phyloP scores from a whole-genome alignment of 2,797 vertebrate species.

The Hemitrygon akajei region DNA sequence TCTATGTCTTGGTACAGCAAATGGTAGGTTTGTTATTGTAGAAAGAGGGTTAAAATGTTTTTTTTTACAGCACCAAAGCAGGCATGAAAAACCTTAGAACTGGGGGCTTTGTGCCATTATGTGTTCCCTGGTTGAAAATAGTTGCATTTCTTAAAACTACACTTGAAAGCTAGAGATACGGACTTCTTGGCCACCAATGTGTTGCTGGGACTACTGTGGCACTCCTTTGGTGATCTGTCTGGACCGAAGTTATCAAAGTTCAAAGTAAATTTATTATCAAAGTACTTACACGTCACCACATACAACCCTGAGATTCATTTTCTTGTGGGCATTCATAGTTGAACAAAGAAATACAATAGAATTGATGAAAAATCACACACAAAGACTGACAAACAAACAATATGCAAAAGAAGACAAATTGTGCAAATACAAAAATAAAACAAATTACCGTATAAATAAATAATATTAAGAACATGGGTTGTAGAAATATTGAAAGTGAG shows the following conservation, averaged over 20 bases:
- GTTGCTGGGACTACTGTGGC: not conserved
- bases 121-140: not conserved
- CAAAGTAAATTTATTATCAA: too few relatives aligned
- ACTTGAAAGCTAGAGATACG: not conserved
- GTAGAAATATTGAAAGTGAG: too few relatives aligned
- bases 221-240: not conserved
- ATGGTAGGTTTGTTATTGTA: not conserved
- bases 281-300: too few relatives aligned
- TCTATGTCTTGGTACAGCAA: not conserved
- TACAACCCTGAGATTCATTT: too few relatives aligned
- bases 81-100: not conserved
- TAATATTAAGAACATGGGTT: too few relatives aligned
- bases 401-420: too few relatives aligned
- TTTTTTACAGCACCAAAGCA: not conserved
- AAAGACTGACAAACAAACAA: too few relatives aligned
- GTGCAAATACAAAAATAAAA: too few relatives aligned
- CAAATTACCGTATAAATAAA: too few relatives aligned
- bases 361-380: too few relatives aligned
- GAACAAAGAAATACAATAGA: too few relatives aligned
- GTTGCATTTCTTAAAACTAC: not conserved
- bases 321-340: too few relatives aligned
- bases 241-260: not conserved
- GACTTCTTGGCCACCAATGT: not conserved
- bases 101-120: not conserved
- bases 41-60: not conserved